phyloP scores from a whole-genome alignment of 2,888 invertebrate genomes.

The Phania funesta region DNA sequence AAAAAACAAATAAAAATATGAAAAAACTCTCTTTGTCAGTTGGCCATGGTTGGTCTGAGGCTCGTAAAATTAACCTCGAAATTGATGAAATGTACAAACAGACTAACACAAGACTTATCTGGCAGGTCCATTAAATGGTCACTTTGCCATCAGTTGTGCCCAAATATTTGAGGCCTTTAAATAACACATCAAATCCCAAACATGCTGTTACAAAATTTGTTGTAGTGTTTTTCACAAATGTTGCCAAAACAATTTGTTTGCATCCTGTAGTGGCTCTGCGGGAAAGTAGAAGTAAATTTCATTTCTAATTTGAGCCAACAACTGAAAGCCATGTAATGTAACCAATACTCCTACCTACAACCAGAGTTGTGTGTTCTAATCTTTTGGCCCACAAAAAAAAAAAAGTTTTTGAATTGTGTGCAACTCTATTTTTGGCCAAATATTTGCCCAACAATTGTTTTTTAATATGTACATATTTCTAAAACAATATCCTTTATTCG shows the following conservation, averaged over 20 bases:
- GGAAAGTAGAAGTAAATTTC: background rate
- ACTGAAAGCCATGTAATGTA: constrained; percentile 31
- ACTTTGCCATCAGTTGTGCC: constrained; percentile 44
- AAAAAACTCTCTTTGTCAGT: background rate
- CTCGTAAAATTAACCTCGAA: constrained; percentile 46
- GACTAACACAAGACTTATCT: constrained; percentile 24
- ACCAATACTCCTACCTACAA: constrained; percentile 10
- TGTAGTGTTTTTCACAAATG: background rate
- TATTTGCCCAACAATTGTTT: constrained; percentile 18
- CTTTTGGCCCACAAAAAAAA: constrained; percentile 23
- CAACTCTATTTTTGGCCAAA: background rate
- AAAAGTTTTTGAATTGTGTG: background rate
- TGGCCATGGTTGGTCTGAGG: constrained; percentile 14
- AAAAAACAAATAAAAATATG: background rate
- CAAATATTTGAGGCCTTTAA: constrained; percentile 60
- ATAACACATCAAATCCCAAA: constrained; percentile 62
- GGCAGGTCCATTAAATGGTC: constrained; percentile 48
- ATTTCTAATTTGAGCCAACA: background rate
- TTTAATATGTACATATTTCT: background rate
- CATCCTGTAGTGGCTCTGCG: constrained; percentile 52
- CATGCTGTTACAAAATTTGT: constrained; percentile 23
- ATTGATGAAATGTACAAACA: background rate
- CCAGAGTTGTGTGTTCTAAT: background rate
- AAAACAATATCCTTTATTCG: constrained; percentile 3
- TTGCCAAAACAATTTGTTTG: constrained; percentile 5